These are phyloP conservation scores for Diplosoma virens DNA, from an alignment of 23 tunicate species.

Conservation along the genomic window DNA sequence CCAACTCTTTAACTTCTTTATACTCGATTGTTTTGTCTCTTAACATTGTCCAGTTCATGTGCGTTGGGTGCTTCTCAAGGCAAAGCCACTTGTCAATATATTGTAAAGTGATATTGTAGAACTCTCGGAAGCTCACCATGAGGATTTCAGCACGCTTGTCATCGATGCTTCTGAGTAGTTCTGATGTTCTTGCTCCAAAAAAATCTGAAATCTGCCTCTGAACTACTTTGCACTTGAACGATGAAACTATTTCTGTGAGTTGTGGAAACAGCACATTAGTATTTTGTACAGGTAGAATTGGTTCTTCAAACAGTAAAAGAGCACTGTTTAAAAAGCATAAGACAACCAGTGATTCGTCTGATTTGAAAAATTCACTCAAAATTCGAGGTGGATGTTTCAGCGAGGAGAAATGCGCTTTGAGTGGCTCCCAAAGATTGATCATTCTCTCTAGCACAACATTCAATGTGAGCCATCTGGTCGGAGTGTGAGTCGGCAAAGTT, in stretches of 20 bases:
- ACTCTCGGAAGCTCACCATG: conserved; percentile 49
- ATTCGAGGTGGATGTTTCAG: conserved; percentile 47
- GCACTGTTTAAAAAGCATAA: conserved; percentile 46
- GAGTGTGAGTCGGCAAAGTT: conserved; percentile 20
- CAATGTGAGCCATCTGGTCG: conserved; percentile 46
- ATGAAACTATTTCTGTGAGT: conserved; percentile 47
- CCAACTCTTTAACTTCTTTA: conserved; percentile 37
- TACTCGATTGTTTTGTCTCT: conserved; percentile 32
- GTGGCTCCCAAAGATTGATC: conserved; percentile 60
- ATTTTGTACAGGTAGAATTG: conserved; percentile 35
- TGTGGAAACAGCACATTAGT: conserved; percentile 50
- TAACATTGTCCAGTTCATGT: conserved; percentile 62
- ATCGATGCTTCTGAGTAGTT: conserved; percentile 53
- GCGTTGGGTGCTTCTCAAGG: conserved; percentile 51
- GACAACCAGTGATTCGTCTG: conserved; percentile 48
- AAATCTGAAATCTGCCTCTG: conserved; percentile 38
- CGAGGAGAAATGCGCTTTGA: conserved; percentile 40
- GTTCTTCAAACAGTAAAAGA: conserved; percentile 28
- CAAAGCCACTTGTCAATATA: conserved; percentile 61
- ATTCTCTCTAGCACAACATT: conserved; percentile 46
- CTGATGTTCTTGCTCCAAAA: conserved; percentile 67
- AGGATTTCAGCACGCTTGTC: conserved; percentile 56
- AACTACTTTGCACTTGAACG: conserved; percentile 36
- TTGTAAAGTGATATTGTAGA: conserved; percentile 34
- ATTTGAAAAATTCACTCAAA: conserved; percentile 43